phyloP scores from a whole-genome alignment of 2,888 invertebrate species.

The Leptura quadrifasciata region DNA sequence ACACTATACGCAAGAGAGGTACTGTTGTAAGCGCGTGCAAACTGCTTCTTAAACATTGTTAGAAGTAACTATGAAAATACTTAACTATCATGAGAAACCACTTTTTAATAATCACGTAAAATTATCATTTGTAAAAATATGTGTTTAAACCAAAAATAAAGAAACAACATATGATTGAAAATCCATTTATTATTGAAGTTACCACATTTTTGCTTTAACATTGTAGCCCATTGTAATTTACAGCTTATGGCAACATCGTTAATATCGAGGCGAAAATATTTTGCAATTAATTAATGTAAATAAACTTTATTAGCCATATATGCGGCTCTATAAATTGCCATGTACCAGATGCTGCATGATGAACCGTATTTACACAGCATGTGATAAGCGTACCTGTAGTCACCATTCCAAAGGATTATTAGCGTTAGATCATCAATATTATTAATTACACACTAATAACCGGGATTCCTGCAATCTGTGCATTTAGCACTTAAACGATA shows the following conservation, averaged over 20 bases:
- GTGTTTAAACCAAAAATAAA: too few species aligned
- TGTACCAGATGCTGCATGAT: slow-evolving; percentile 23
- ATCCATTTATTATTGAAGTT: not conserved
- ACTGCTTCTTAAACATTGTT: too few species aligned
- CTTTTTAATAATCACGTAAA: too few species aligned
- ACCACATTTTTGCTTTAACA: not conserved
- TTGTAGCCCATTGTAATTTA: not conserved
- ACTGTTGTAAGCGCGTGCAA: too few species aligned
- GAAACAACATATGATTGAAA: not conserved
- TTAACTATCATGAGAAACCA: too few species aligned
- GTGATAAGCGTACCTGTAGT: slow-evolving; percentile 29
- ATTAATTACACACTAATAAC: not conserved
- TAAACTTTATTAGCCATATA: slow-evolving; percentile 13
- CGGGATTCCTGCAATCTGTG: not conserved
- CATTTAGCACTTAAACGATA: not conserved
- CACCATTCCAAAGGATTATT: slow-evolving; percentile 18
- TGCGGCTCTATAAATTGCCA: slow-evolving; percentile 19
- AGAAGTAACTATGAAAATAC: too few species aligned
- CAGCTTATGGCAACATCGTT: not conserved
- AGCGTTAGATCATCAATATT: slow-evolving; percentile 23
- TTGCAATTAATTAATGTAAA: slow-evolving; percentile 16
- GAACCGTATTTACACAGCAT: slow-evolving; percentile 29
- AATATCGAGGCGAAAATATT: slow-evolving; percentile 4
- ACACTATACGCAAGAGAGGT: too few species aligned
- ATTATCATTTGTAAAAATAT: too few species aligned